These are phyloP conservation scores for Plutomurus gul DNA, from an alignment of 1,140 invertebrate species.

Conservation along the genomic window DNA sequence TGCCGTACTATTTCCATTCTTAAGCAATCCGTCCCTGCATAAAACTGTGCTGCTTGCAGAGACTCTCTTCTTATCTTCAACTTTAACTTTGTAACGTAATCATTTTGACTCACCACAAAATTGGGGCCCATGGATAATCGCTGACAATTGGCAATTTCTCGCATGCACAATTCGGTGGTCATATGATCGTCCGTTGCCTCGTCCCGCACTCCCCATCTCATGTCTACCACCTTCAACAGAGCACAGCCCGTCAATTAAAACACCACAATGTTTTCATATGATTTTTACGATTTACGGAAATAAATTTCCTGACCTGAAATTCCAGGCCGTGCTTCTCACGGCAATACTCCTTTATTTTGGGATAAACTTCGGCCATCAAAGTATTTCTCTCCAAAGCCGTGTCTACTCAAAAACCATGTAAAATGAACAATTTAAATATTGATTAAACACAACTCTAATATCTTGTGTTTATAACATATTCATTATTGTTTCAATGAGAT, in stretches of 20 bases:
- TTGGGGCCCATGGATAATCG: slow-evolving; percentile 96
- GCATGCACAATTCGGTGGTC: slow-evolving; percentile 97
- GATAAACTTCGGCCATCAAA: slow-evolving; percentile 97
- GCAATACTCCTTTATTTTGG: slow-evolving; percentile 95
- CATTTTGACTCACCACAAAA: slow-evolving; percentile 82
- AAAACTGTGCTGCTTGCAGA: too few species aligned
- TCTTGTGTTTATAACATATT: too few species aligned
- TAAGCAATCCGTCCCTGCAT: too few species aligned
- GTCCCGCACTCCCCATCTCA: slow-evolving; percentile 96
- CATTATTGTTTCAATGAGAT: too few species aligned
- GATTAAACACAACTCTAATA: too few species aligned
- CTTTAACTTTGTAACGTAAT: too few species aligned
- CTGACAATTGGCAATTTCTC: slow-evolving; percentile 97
- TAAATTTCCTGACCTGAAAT: slow-evolving; percentile 73
- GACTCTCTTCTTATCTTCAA: too few species aligned
- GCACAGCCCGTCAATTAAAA: slow-evolving; percentile 6
- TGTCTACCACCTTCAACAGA: slow-evolving; percentile 86
- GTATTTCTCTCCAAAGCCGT: slow-evolving; percentile 97
- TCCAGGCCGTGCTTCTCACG: slow-evolving; percentile 96
- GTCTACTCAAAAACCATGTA: slow-evolving; percentile 69
- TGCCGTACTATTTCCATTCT: too few species aligned
- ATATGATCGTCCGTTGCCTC: slow-evolving; percentile 99
- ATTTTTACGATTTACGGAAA: slow-evolving; percentile 7
- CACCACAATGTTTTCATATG: neutral
- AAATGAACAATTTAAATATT: slow-evolving; percentile 36